Base-by-base conservation (phyloP, 2,888 invertebrate species). In the Zhuqinia jingwanae region DNA sequence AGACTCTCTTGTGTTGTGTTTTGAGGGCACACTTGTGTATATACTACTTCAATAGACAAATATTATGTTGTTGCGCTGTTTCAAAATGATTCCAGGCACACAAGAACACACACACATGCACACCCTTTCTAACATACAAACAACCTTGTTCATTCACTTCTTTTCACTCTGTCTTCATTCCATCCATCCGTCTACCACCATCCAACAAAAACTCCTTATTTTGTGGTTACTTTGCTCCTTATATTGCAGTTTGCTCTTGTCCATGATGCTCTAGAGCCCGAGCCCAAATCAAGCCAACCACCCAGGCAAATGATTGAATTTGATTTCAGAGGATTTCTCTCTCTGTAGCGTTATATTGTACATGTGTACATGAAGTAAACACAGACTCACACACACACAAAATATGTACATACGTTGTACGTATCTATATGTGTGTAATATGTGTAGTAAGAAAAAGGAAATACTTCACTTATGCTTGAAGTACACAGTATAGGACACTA, bases 301-400 rank as follows among this genome's bases (percentile, higher is more conserved):
- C 47, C 85, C 85, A 79, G 85, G 85, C 85, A 85, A 84, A 73
- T 85, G 85, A 85, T 85, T 85, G 85, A 85, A 85, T 78, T 78
- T 73, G 78, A 79, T 85, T 85, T 85, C 63, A 73, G 50, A 60
- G 85, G 84, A 84, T 84, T 84, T 73, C 83, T 83, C 36, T n/a
- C n/a, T n/a, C 36, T 6, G 36, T 8, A 82, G 27, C 73, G 75
- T 81, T 80, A 45, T 58, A 10, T 17, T 36, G 25, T 45, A 47
- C 22, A 22, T 17, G 22, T 75, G 27, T 75, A 15, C 0, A 75
- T 11, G 20, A 30, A 56, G 56, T 22, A 20, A 30, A 75, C 27
- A 36, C 20, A 30, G 17, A 17, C 73, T n/a, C 22, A 20, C 17
- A 56, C 53, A 56, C 17, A 17, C 53, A 17, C 56, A n/a, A n/a